Conservation (phyloP, 2,797 vertebrate species). For the Galago senegalensis region DNA sequence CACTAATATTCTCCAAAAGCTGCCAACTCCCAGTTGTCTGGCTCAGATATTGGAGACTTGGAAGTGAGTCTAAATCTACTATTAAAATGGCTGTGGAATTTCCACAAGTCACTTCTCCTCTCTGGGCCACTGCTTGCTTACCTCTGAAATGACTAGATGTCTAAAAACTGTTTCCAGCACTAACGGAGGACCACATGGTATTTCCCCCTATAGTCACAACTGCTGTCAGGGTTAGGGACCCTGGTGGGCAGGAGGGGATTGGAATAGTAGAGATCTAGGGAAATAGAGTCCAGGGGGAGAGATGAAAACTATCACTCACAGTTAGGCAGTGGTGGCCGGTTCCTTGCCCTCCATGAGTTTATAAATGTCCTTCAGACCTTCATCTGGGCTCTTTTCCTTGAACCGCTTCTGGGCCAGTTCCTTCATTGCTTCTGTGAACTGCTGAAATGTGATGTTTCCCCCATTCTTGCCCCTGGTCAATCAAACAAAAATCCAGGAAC, state of each 20-base stretch:
- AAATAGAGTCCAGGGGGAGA: neutral
- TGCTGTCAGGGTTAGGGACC: neutral
- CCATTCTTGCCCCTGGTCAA: slow-evolving; percentile 91
- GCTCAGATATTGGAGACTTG: neutral
- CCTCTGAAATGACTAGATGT: neutral
- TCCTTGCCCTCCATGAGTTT: slow-evolving; percentile 92
- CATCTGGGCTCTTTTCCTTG: slow-evolving; percentile 91
- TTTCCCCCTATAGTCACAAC: neutral
- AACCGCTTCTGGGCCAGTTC: slow-evolving; percentile 93
- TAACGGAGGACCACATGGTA: neutral
- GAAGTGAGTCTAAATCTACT: neutral
- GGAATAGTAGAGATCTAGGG: neutral
- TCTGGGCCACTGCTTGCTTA: neutral
- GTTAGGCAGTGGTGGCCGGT: slow-evolving; percentile 89
- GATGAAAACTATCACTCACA: slow-evolving; percentile 87
- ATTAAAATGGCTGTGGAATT: neutral
- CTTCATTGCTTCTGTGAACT: slow-evolving; percentile 93
- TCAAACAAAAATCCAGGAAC: slow-evolving; percentile 1
- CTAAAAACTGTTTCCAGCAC: neutral
- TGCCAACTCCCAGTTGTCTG: neutral
- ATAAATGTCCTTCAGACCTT: slow-evolving; percentile 90
- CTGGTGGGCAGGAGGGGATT: no score
- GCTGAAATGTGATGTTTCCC: slow-evolving; percentile 93
- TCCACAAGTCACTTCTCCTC: neutral
- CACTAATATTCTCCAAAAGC: neutral